Percentiles rank a stretch among this genome's conserved stretches.
These are phyloP conservation scores for Cisticola juncidis DNA, from an alignment of 2,113 vertebrate genomes.

Conservation along the genomic window DNA sequence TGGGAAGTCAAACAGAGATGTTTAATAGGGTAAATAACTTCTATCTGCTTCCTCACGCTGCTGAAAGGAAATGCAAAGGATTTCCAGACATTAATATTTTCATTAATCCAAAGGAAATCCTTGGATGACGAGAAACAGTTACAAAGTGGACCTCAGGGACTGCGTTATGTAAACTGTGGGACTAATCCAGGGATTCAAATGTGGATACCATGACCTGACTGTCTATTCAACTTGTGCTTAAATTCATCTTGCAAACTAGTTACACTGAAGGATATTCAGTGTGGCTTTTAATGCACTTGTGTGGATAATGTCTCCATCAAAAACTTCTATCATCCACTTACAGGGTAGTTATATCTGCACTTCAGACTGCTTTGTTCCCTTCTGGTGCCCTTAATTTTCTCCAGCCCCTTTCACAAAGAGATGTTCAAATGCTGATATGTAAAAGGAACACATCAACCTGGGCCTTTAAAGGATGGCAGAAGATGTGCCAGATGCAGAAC, in stretches of 20 bases:
- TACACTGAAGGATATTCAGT: not conserved
- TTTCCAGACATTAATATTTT: conserved; percentile 23
- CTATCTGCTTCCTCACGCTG: not conserved
- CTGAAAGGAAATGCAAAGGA: conserved; percentile 16
- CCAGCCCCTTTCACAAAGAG: not conserved
- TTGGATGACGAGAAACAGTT: conserved; percentile 25
- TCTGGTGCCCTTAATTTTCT: not conserved
- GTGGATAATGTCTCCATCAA: not conserved
- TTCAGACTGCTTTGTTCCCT: not conserved
- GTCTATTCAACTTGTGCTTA: not conserved
- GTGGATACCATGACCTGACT: not conserved
- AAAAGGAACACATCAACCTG: not conserved
- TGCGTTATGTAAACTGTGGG: not conserved
- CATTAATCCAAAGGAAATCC: conserved; percentile 35
- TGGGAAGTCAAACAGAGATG: not conserved
- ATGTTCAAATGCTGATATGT: not conserved
- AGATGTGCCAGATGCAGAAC: not conserved
- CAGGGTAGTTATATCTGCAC: not conserved
- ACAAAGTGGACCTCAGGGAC: not conserved
- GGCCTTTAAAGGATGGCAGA: not conserved
- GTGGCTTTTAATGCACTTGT: not conserved
- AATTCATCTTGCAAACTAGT: not conserved
- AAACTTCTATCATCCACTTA: not conserved
- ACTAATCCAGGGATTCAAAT: not conserved
- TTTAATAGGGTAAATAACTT: conserved; percentile 37